Evolutionary conservation across 1,140 invertebrate species (phyloP).

Genomic region (Uloborus diversus): DNA sequence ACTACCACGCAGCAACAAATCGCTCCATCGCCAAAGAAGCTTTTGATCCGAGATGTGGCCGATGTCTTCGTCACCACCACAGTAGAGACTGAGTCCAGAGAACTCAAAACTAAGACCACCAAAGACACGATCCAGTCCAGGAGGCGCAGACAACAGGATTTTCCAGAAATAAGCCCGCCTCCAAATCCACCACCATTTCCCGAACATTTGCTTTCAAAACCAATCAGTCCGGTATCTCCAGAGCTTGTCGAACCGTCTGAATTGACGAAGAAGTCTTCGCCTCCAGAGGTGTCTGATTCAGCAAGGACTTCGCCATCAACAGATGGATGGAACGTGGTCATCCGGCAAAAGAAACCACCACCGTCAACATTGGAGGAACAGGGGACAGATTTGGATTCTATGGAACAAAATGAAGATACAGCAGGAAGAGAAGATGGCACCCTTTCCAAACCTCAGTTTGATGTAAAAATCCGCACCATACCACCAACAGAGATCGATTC

Average conservation of each 20-base stretch:
- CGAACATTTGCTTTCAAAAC: too few relatives aligned
- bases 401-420: background rate
- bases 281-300: too few relatives aligned
- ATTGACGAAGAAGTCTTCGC: too few relatives aligned
- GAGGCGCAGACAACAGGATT: too few relatives aligned
- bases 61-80: conserved; percentile 39
- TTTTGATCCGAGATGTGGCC: conserved; percentile 24
- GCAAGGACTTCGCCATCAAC: background rate
- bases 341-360: conserved; percentile 17
- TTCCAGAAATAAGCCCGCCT: too few relatives aligned
- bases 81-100: conserved; percentile 31
- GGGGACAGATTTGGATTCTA: background rate
- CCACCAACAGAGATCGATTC: conserved; percentile 9
- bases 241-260: too few relatives aligned
- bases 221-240: too few relatives aligned
- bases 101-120: conserved; percentile 6
- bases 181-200: too few relatives aligned
- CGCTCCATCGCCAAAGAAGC: background rate
- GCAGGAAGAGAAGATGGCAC: background rate
- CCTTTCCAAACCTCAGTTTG: background rate
- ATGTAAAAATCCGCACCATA: conserved; percentile 36
- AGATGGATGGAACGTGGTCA: conserved; percentile 29
- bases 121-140: conserved; percentile 1
- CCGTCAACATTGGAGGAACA: too few relatives aligned
- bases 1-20: background rate